Conservation (phyloP, 2,888 invertebrate species). For the Abscondita cerata region DNA sequence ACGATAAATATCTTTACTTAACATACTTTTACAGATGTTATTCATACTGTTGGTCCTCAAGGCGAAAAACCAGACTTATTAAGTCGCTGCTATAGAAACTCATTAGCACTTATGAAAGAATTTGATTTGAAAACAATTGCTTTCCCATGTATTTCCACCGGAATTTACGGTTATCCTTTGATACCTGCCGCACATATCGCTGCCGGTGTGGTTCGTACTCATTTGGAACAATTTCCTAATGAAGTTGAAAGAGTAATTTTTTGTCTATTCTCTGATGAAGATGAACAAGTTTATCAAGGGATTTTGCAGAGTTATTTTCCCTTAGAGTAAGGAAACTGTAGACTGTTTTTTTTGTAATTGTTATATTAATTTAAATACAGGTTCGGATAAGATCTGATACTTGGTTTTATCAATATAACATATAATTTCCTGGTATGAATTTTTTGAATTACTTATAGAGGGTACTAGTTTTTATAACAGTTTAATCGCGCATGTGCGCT, state of each 20-base stretch:
- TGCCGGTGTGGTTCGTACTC: slow-evolving; percentile 68
- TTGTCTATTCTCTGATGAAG: slow-evolving; percentile 76
- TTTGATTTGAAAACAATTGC: slow-evolving; percentile 73
- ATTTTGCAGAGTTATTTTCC: slow-evolving; percentile 78
- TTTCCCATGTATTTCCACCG: slow-evolving; percentile 91
- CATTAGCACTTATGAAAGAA: slow-evolving; percentile 65
- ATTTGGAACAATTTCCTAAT: slow-evolving; percentile 62
- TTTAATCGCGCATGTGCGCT: slow-evolving; percentile 13
- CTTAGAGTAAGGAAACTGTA: slow-evolving; percentile 50
- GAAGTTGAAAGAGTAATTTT: slow-evolving; percentile 79
- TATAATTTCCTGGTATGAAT: neutral
- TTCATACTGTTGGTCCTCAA: slow-evolving; percentile 89
- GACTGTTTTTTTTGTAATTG: neutral
- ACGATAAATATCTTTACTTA: neutral
- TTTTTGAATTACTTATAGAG: neutral
- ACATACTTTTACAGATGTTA: slow-evolving; percentile 71
- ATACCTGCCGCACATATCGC: slow-evolving; percentile 80
- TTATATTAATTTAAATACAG: too few species aligned
- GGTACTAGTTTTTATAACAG: slow-evolving; percentile 23
- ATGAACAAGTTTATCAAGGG: slow-evolving; percentile 75
- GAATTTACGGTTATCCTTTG: slow-evolving; percentile 89
- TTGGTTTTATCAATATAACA: too few species aligned
- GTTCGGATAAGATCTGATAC: too few species aligned
- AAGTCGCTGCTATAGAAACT: slow-evolving; percentile 73
- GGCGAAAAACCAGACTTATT: slow-evolving; percentile 72